phyloP scores from a whole-genome alignment of 2,113 vertebrate genomes.

The Pluvialis apricaria region DNA sequence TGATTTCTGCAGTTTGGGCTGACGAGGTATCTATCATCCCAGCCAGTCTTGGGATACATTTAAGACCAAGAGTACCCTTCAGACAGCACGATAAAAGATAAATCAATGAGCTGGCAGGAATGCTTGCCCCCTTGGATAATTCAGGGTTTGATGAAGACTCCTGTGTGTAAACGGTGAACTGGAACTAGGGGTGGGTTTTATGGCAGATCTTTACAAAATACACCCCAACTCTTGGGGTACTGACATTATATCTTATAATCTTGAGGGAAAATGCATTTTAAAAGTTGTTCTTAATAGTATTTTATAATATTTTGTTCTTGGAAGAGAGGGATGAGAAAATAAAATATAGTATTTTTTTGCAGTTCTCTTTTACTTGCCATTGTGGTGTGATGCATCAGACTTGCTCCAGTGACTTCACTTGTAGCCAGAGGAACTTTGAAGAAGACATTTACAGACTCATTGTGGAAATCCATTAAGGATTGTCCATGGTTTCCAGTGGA shows the following conservation, averaged over 20 bases:
- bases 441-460: neutral
- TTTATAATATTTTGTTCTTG: neutral
- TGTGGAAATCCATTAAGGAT: neutral
- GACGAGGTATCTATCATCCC: neutral
- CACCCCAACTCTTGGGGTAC: accelerated
- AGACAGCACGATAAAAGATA: neutral
- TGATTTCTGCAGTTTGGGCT: neutral
- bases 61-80: neutral
- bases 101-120: neutral
- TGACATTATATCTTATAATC: neutral
- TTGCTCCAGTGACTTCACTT: too few relatives aligned
- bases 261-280: neutral
- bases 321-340: neutral
- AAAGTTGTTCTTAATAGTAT: neutral
- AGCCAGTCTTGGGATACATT: neutral
- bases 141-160: neutral
- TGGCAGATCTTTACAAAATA: neutral
- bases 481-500: neutral
- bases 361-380: neutral
- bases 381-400: neutral
- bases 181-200: neutral
- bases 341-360: neutral
- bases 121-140: neutral
- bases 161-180: neutral
- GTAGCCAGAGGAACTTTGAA: neutral